These are phyloP conservation scores for Paratrypauchen microcephalus DNA, from an alignment of 2,797 vertebrate genomes.

Conservation along the genomic window DNA sequence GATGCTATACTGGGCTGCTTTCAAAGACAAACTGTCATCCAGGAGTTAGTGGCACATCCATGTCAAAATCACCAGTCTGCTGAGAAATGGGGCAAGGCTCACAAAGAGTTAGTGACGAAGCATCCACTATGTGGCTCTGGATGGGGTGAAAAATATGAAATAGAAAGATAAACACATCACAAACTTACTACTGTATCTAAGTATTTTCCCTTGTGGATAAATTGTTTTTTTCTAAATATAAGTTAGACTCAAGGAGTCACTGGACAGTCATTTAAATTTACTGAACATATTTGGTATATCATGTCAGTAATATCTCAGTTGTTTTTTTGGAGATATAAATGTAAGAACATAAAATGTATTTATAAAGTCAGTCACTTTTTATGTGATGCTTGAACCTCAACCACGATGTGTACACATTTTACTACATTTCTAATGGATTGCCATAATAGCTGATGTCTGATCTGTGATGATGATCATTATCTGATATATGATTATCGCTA, in stretches of 20 bases:
- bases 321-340: no score
- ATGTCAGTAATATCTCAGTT: no score
- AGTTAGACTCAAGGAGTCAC: background rate
- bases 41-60: slow-evolving; percentile 59
- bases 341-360: no score
- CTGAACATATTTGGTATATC: no score
- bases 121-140: slow-evolving; percentile 35
- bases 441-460: background rate
- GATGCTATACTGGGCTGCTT: slow-evolving; percentile 48
- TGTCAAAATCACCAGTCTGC: slow-evolving; percentile 74
- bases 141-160: slow-evolving; percentile 19
- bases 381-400: background rate
- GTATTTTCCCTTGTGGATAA: background rate
- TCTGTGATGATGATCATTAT: background rate
- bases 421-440: background rate
- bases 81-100: slow-evolving; percentile 73
- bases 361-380: background rate
- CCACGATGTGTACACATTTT: background rate
- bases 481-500: background rate
- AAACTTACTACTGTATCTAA: background rate
- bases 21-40: slow-evolving; percentile 65
- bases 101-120: slow-evolving; percentile 41
- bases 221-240: background rate
- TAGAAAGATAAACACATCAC: background rate
- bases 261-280: background rate